Evolutionary conservation across 2,888 invertebrate species (phyloP).

Genomic region (Frankliniella intonsa): DNA sequence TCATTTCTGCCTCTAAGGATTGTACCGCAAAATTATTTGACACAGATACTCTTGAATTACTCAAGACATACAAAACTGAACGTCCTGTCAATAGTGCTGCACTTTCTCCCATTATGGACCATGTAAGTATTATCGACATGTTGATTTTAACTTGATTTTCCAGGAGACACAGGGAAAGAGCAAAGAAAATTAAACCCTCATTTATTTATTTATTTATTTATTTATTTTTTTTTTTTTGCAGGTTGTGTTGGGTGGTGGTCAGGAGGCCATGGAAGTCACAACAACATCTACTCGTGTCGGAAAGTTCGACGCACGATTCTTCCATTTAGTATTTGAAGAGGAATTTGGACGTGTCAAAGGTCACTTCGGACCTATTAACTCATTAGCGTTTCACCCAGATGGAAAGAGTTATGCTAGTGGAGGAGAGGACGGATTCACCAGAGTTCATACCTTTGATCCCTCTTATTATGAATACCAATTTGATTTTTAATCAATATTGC

Average conservation of each 20-base stretch:
- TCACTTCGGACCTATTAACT: slow-evolving; percentile 99
- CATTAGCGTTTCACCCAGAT: slow-evolving; percentile 95
- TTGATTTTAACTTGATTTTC: background rate
- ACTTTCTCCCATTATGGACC: slow-evolving; percentile 90
- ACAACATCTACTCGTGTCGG: slow-evolving; percentile 90
- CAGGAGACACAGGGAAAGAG: background rate
- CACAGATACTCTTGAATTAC: slow-evolving; percentile 72
- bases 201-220: slow-evolving; percentile 4
- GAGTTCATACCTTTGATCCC: slow-evolving; percentile 93
- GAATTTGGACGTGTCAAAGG: slow-evolving; percentile 98
- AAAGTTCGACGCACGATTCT: slow-evolving; percentile 94
- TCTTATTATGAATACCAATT: slow-evolving; percentile 95
- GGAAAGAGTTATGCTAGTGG: slow-evolving; percentile 95
- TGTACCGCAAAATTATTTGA: slow-evolving; percentile 94
- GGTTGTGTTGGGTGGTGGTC: slow-evolving; percentile 95
- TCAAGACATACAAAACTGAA: slow-evolving; percentile 97
- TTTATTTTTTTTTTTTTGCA: slow-evolving; percentile 39
- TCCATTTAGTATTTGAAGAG: slow-evolving; percentile 93
- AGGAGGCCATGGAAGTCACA: slow-evolving; percentile 99
- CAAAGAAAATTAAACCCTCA: slow-evolving; percentile 15
- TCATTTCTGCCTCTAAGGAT: slow-evolving; percentile 96
- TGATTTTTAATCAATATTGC: slow-evolving; percentile 58
- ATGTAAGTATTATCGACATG: slow-evolving; percentile 55
- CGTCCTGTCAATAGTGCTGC: slow-evolving; percentile 97
- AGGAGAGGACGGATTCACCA: slow-evolving; percentile 97